Percentiles rank a stretch among this genome's conserved stretches.
Evolutionary conservation across 2,113 vertebrate species (phyloP).

Genomic region (Labrus mixtus): DNA sequence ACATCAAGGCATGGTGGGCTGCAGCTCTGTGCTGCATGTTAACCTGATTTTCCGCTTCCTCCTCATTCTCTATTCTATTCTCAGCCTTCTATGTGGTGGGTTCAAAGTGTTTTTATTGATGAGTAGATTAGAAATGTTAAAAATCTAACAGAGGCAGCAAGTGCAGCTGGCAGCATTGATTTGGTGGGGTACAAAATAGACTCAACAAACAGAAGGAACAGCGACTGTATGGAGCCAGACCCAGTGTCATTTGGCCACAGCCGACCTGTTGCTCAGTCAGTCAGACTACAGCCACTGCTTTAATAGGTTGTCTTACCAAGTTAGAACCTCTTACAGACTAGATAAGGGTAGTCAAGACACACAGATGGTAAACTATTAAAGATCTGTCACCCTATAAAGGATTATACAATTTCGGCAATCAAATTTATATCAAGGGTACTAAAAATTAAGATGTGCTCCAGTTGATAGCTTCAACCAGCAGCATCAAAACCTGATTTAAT

Average conservation of each 20-base stretch:
- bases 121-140: not conserved
- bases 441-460: no score
- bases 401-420: no score
- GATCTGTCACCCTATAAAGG: no score
- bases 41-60: conserved; percentile 59
- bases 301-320: not conserved
- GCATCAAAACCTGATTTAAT: no score
- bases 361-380: not conserved
- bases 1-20: conserved; percentile 33
- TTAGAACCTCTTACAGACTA: no score
- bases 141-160: not conserved
- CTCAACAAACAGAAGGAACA: not conserved
- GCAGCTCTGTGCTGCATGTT: conserved; percentile 30
- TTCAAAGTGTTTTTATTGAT: conserved; percentile 27
- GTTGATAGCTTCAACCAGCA: no score
- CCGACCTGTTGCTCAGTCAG: not conserved
- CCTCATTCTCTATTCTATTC: conserved; percentile 45
- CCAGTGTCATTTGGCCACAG: not conserved
- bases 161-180: conserved; percentile 32
- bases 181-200: not conserved
- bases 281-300: not conserved
- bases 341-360: not conserved
- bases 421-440: no score
- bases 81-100: conserved; percentile 34
- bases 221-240: not conserved